Evolutionary conservation across 2,797 vertebrate genomes (phyloP).

Genomic region (Coracias cyanogaster): DNA sequence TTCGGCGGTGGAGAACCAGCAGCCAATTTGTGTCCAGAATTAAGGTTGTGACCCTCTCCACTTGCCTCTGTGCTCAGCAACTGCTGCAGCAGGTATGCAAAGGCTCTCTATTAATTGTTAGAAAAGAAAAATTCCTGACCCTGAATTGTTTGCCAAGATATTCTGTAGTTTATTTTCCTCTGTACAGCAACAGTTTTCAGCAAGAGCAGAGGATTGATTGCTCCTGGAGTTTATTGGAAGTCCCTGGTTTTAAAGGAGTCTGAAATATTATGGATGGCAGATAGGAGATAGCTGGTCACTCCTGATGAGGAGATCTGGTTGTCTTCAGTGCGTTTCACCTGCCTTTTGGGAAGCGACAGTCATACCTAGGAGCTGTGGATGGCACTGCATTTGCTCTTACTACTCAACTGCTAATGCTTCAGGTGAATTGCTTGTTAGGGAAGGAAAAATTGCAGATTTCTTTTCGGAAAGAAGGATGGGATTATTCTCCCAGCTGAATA

Average conservation of each 20-base stretch:
- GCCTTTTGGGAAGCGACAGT: not conserved
- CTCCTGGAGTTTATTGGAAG: not conserved
- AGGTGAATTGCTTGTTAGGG: not conserved
- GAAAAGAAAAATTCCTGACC: not conserved
- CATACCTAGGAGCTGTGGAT: not conserved
- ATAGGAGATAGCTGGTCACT: not conserved
- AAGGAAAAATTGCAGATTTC: not conserved
- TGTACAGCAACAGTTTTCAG: not conserved
- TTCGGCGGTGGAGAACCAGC: constrained; percentile 13
- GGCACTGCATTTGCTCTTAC: not conserved
- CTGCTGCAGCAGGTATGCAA: not conserved
- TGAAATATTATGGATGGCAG: not conserved
- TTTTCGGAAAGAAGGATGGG: not conserved
- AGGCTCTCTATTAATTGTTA: constrained; percentile 20
- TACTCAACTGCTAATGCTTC: not conserved
- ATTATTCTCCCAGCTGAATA: constrained; percentile 23
- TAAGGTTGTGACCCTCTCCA: constrained; percentile 59
- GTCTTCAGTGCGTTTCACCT: not conserved
- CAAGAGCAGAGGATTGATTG: not conserved
- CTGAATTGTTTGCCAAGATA: not conserved
- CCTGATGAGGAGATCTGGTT: not conserved
- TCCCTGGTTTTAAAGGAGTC: not conserved
- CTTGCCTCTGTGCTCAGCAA: not conserved
- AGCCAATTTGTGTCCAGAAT: constrained; percentile 58
- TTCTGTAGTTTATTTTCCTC: constrained; percentile 11